phyloP scores from a whole-genome alignment of 1,140 invertebrate genomes.

The Xylocopa sonorina region DNA sequence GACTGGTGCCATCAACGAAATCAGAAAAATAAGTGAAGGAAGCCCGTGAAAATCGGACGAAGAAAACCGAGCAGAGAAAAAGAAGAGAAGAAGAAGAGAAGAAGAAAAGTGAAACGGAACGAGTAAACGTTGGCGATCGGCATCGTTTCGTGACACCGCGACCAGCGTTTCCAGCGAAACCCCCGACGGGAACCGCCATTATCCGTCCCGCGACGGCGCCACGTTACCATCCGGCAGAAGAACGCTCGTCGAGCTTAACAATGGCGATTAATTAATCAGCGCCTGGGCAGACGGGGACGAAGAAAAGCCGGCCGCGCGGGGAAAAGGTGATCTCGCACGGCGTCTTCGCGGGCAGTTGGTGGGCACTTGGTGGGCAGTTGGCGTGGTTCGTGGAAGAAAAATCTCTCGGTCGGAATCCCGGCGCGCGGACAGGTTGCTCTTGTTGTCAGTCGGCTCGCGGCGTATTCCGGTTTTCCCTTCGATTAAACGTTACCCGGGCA shows the following conservation, averaged over 20 bases:
- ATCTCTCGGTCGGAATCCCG: conserved; percentile 23
- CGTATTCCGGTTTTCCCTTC: conserved; percentile 69
- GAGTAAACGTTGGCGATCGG: too few species aligned
- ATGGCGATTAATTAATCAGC: conserved; percentile 22
- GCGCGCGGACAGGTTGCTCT: conserved; percentile 50
- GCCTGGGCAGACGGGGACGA: neutral
- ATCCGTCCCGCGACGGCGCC: neutral
- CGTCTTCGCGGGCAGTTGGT: too few species aligned
- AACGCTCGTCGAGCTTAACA: neutral
- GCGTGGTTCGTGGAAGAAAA: neutral
- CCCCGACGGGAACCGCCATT: neutral
- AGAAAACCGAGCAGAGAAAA: too few species aligned
- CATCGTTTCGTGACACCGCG: too few species aligned
- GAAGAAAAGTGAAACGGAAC: too few species aligned
- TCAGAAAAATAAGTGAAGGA: too few species aligned
- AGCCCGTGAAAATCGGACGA: too few species aligned
- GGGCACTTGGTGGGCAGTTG: too few species aligned
- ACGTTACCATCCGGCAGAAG: neutral
- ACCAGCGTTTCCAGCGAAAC: neutral
- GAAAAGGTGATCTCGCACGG: neutral
- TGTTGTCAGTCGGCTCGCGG: conserved; percentile 66
- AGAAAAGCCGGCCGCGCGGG: neutral
- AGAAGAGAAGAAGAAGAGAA: too few species aligned
- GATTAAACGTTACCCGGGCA: conserved; percentile 62
- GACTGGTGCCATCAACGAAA: too few species aligned